Base-by-base conservation (phyloP, 2,113 vertebrate genomes). In the Platysteira castanea region DNA sequence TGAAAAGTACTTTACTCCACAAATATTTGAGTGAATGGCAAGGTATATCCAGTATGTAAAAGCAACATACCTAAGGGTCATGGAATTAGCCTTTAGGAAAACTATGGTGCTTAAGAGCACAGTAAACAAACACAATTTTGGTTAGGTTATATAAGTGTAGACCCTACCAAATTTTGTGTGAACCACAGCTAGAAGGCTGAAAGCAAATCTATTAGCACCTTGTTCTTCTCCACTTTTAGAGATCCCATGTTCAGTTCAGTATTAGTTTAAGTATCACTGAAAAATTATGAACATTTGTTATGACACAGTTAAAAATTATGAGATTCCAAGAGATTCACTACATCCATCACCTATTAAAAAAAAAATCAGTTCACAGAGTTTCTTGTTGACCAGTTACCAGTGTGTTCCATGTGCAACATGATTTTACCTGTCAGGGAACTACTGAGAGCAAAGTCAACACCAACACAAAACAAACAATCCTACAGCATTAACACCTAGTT, bases 101-200 rank as follows among this genome's bases (percentile, higher is more conserved):
- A 89, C 4, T 16, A 1, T 12, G n/a, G 39, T 22, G 28, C 13
- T 33, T 73, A 41, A 76, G 33, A 87, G 13, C 47, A 27, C 30
- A 47, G 46, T 9, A 44, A 4, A 74, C 6, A 78, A 57, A 61
- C 24, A 35, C 4, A 61, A 30, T 65, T 85, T 79, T 92, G 9
- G 1, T 42, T 53, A 53, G 6, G 11, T 65, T 49, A 21, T 16
- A 23, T 4, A 42, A 64, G 17, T 14, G 5, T n/a, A 80, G 20
- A 35, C 22, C 15, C 30, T 44, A 33, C 19, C 9, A 71, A 65
- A 80, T 61, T 30, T 56, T 0, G 0, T 4, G 0, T 13, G 39
- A 80, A 50, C 35, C 53, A 56, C 76, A 79, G 14, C 23, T 22
- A 86, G 28, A 88, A 52, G 27, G 9, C 15, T 41, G 56, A 75